Evolutionary conservation across 92 coral and sea anemone species (phyloP).

Genomic region (Diadumene lineata): DNA sequence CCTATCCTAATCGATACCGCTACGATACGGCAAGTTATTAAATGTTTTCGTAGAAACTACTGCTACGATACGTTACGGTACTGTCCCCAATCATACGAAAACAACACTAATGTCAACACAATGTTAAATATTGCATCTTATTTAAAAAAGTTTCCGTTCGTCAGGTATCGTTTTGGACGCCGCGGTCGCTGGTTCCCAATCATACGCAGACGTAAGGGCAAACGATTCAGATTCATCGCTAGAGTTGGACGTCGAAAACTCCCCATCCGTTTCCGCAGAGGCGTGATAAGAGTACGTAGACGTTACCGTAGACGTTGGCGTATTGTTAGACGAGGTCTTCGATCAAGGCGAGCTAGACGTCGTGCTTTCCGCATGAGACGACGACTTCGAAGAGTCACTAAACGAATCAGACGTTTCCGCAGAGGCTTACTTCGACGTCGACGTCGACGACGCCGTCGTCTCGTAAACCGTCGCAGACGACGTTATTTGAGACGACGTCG

Average conservation of each 20-base stretch:
- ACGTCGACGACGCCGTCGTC: constrained; percentile 19
- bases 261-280: constrained; percentile 8
- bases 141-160: not conserved
- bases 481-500: not conserved
- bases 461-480: constrained; percentile 4
- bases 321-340: constrained; percentile 6
- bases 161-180: constrained; percentile 1
- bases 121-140: too few relatives aligned
- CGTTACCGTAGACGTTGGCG: constrained; percentile 3
- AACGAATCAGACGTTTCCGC: not conserved
- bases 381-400: not conserved
- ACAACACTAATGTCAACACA: too few relatives aligned
- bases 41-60: too few relatives aligned
- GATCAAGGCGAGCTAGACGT: constrained; percentile 5
- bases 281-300: not conserved
- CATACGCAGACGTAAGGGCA: not conserved
- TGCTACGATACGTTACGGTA: too few relatives aligned
- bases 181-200: constrained; percentile 22
- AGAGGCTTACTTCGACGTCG: not conserved
- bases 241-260: not conserved
- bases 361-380: not conserved
- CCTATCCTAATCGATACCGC: too few relatives aligned
- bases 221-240: constrained; percentile 2
- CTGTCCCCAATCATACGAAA: too few relatives aligned
- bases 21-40: too few relatives aligned